Evolutionary conservation across 2,797 vertebrate species (phyloP).

Genomic region (Siniperca scherzeri): DNA sequence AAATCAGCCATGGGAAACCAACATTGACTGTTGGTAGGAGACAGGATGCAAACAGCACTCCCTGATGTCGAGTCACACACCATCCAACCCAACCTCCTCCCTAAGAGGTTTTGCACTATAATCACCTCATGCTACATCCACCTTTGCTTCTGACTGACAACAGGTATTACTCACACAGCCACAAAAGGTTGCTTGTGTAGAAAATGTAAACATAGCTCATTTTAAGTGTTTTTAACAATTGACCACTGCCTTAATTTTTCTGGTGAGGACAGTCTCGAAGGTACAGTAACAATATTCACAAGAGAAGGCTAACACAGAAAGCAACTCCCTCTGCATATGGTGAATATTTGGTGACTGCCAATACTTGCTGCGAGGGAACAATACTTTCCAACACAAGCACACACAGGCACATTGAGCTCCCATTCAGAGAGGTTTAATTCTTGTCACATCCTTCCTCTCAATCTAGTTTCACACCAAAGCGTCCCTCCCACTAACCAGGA

Average conservation of each 20-base stretch:
- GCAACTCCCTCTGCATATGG: constrained; percentile 21
- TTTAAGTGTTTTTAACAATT: constrained; percentile 10
- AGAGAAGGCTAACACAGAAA: constrained; percentile 14
- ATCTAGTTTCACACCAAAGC: constrained; percentile 32
- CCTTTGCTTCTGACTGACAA: constrained; percentile 33
- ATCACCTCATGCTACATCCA: constrained; percentile 38
- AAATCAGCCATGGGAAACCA: constrained; percentile 12
- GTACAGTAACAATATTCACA: constrained; percentile 8
- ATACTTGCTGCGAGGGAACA: constrained; percentile 24
- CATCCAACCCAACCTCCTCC: constrained; percentile 4
- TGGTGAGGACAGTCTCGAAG: constrained; percentile 3
- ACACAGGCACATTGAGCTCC: constrained; percentile 6
- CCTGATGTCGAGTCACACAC: constrained; percentile 9
- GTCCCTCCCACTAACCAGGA: constrained; percentile 34
- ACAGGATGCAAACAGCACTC: background rate
- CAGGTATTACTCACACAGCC: constrained; percentile 33
- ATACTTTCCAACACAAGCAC: constrained; percentile 19
- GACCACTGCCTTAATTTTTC: constrained; percentile 5
- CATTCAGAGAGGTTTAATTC: constrained; percentile 33
- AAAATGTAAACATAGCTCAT: constrained; percentile 10
- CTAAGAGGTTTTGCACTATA: constrained; percentile 28
- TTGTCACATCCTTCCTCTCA: constrained; percentile 11
- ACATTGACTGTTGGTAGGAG: constrained; percentile 6
- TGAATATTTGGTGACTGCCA: constrained; percentile 31
- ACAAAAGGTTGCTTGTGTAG: constrained; percentile 30